Evolutionary conservation across 2,888 invertebrate species (phyloP), one percentile per base, ranked within the genome.

Genomic region (Hybos culiciformis): DNA sequence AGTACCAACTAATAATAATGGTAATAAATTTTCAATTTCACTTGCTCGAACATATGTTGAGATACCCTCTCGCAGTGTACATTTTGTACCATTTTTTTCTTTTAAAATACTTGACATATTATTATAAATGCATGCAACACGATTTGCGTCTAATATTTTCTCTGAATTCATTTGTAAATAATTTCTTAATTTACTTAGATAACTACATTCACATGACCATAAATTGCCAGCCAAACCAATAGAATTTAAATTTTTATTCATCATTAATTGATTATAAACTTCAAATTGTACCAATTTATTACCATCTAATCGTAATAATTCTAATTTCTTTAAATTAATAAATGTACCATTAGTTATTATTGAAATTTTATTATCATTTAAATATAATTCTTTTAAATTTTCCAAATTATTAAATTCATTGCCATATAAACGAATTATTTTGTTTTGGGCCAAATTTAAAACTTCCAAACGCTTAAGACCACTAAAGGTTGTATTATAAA

Each of bases 131-230:
- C 90, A 90, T 43, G 77, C 77, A 46, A 90, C 78, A 54, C 76
- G 77, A 48, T 75, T 72, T 38, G 81, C 79, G 60, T 91, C 90
- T 52, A 78, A 73, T 41, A 91, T 81, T 71, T 87, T 87, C 46
- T 80, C 83, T 37, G 77, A 71, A 63, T 84, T 84, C 47, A 77
- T 75, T 54, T 77, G 77, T 58, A 90, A 74, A 79, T 87, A 91
- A 53, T 74, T 75, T 55, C 84, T 77, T 59, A 83, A 84, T 60
- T 79, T 77, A 53, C 80, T 78, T 56, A 88, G 68, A 64, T 84
- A 90, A 54, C 77, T 75, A 68, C 92, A 93, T 61, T 88, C 87
- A 67, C 92, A 92, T 50, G 84, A 84, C 91, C 91, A 92, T 39
- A 83, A 81, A 63, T 92, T 92, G 54, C 79, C 79, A 44, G 82